phyloP scores from a whole-genome alignment of 2,888 invertebrate species.

The Synergus laeviventris region DNA sequence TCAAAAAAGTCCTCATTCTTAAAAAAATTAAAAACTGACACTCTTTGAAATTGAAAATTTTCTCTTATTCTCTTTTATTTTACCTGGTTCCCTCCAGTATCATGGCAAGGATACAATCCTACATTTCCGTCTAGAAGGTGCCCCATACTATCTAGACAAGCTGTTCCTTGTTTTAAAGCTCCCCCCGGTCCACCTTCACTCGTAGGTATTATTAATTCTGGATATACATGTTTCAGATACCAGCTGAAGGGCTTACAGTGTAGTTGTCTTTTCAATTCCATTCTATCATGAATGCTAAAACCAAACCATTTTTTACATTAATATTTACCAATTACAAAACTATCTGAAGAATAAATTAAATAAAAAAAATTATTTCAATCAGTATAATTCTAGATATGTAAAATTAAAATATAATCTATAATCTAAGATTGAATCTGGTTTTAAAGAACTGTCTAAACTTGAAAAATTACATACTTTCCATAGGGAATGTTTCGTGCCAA shows the following conservation, averaged over 20 bases:
- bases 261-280: constrained; percentile 86
- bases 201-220: constrained; percentile 88
- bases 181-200: constrained; percentile 81
- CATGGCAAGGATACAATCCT: constrained; percentile 96
- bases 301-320: neutral
- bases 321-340: neutral
- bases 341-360: neutral
- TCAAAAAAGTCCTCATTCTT: no score
- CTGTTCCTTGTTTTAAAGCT: constrained; percentile 86
- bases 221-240: constrained; percentile 95
- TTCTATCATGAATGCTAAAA: constrained; percentile 88
- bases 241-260: constrained; percentile 97
- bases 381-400: no score
- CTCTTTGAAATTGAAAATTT: no score
- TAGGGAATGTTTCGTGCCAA: constrained; percentile 91
- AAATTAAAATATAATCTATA: neutral
- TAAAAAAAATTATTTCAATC: neutral
- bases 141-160: constrained; percentile 97
- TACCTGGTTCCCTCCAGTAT: constrained; percentile 96
- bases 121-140: constrained; percentile 90
- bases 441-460: neutral
- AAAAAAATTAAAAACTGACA: no score
- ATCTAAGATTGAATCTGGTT: neutral
- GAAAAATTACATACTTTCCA: constrained; percentile 85
- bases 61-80: constrained; percentile 37